These are phyloP conservation scores for Uropetala carovei DNA, from an alignment of 2,888 invertebrate species.

Conservation along the genomic window DNA sequence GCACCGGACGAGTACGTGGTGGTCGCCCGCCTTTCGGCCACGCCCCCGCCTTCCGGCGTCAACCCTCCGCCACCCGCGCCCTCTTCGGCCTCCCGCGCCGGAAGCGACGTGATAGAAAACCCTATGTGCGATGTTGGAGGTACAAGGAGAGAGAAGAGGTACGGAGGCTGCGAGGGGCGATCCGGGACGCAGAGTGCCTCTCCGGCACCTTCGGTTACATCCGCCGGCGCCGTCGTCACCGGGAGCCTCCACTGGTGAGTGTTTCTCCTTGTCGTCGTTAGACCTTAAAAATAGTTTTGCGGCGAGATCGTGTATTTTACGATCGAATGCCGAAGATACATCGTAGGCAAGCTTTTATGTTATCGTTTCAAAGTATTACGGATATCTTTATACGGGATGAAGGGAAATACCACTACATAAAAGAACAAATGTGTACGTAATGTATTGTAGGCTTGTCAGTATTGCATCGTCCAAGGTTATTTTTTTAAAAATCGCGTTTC, in stretches of 20 bases:
- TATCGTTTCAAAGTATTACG: too few relatives aligned
- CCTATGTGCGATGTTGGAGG: constrained; percentile 64
- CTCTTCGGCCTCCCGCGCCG: constrained; percentile 45
- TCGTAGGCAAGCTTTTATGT: too few relatives aligned
- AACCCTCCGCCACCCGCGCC: constrained; percentile 55
- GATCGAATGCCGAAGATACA: too few relatives aligned
- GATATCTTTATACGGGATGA: too few relatives aligned
- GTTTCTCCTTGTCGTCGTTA: not conserved
- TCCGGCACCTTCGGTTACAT: constrained; percentile 39
- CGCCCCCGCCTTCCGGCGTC: constrained; percentile 72
- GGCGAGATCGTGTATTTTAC: too few relatives aligned
- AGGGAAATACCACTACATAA: too few relatives aligned
- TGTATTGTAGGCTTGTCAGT: too few relatives aligned
- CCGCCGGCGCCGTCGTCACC: constrained; percentile 45
- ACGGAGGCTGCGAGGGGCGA: constrained; percentile 10
- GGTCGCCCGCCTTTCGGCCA: constrained; percentile 78
- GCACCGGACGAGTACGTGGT: constrained; percentile 74
- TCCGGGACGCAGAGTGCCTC: constrained; percentile 55
- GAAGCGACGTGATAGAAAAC: constrained; percentile 67
- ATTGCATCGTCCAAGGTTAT: too few relatives aligned
- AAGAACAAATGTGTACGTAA: too few relatives aligned
- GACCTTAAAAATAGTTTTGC: too few relatives aligned
- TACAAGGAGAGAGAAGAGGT: constrained; percentile 58
- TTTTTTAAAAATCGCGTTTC: too few relatives aligned
- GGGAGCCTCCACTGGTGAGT: constrained; percentile 54